Base-by-base conservation (phyloP, 2,113 vertebrate species). In the Poecile atricapillus region DNA sequence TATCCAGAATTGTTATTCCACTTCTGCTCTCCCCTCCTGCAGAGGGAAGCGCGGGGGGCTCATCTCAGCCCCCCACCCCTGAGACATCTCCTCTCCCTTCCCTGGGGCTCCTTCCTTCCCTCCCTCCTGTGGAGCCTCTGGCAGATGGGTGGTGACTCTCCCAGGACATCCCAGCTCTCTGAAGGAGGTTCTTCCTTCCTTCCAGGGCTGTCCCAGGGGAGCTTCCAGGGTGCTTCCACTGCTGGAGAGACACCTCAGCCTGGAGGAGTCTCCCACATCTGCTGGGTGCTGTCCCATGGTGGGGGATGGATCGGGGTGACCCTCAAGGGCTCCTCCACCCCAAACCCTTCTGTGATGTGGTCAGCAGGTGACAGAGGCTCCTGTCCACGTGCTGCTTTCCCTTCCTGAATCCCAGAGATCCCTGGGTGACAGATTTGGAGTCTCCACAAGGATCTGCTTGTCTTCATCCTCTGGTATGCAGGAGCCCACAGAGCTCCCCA, bases 281-380 rank as follows among this genome's bases (percentile, higher is more conserved):
- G 27, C 12, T 17, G 59, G 44, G 11, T 55, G 44, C 27, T 44
- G 33, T 44, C 50, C 18, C 5, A 1, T 10, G 44, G 18, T 11
- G 37, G 14, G 58, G 14, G 27, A n/a, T 71, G 69, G 55, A 25
- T 1, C 20, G 39, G 39, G 33, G 1, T 39, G n/a, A 21, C 14
- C 47, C 10, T 31, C 4, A 2, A 24, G 30, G 39, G 13, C 11
- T 33, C 13, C 35, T 15, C 63, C 41, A 19, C 15, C 41, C 49
- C 71, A 27, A 31, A 27, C 9, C 5, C 0, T 4, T 5, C 62
- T 4, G 1, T 5, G 44, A 3, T 3, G 9, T 2, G 25, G 10
- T 44, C 11, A 75, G 52, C 65, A 83, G 62, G 43, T 23, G 20
- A 23, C 10, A 49, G 41, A 84, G 33, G 0, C 43, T 86, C 13